A percentile compares a stretch with the other conserved stretches of the same genome.
Conservation (phyloP, 2,888 invertebrate species). For the Meghimatium bilineatum region DNA sequence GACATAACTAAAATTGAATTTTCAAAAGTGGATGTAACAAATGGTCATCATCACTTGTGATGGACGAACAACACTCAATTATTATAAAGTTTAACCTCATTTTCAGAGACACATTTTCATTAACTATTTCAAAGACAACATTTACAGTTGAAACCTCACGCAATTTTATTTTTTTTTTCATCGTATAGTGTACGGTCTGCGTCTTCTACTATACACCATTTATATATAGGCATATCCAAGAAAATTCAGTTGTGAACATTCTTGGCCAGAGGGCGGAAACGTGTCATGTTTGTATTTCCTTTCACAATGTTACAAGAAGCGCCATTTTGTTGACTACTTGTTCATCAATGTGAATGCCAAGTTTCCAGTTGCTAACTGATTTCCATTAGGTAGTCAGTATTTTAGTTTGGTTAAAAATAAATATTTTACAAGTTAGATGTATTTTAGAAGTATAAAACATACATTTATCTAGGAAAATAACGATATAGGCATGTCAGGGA, state of each 20-base stretch:
- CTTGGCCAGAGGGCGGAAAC: constrained; percentile 3
- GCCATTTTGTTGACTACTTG: constrained; percentile 1
- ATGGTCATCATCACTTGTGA: too few species aligned
- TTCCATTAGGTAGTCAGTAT: neutral
- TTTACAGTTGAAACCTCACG: too few species aligned
- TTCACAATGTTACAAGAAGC: neutral
- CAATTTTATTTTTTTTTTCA: too few species aligned
- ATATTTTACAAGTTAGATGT: too few species aligned
- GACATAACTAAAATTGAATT: too few species aligned
- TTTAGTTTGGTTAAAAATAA: neutral
- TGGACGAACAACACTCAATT: too few species aligned
- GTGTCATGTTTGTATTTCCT: constrained; percentile 6
- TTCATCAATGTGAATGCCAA: neutral
- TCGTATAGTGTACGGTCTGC: too few species aligned
- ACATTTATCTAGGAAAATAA: neutral
- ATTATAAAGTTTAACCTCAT: too few species aligned
- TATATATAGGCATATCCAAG: neutral
- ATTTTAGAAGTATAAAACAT: neutral
- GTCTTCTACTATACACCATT: neutral
- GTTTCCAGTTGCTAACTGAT: neutral
- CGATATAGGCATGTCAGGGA: neutral
- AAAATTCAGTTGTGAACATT: neutral
- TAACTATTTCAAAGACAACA: too few species aligned
- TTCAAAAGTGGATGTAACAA: too few species aligned
- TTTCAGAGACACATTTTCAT: too few species aligned